These are phyloP conservation scores for Cosmopolites sordidus DNA, from an alignment of 2,888 invertebrate genomes.

Conservation along the genomic window DNA sequence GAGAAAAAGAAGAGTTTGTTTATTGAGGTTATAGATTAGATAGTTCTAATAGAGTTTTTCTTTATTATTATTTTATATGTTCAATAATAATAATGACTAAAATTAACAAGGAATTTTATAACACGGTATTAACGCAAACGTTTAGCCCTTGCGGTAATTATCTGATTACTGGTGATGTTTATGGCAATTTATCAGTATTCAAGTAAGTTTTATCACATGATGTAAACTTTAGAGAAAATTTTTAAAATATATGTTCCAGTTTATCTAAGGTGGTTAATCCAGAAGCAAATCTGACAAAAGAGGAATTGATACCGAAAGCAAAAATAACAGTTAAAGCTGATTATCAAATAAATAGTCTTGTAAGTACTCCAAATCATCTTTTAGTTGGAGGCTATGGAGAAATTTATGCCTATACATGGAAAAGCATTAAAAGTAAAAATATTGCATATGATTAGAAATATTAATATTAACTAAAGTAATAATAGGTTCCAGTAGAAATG, in stretches of 20 bases:
- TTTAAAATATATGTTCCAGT: constrained; percentile 47
- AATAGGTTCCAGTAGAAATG: constrained; percentile 49
- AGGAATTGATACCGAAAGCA: constrained; percentile 60
- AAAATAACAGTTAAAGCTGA: constrained; percentile 59
- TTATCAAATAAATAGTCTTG: constrained; percentile 64
- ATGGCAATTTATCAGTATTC: constrained; percentile 77
- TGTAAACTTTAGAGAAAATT: too few relatives aligned
- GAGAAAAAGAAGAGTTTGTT: background rate
- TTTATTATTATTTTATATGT: constrained; percentile 1
- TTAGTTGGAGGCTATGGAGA: constrained; percentile 72
- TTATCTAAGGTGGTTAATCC: constrained; percentile 60
- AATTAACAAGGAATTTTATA: constrained; percentile 63
- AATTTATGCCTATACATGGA: constrained; percentile 75
- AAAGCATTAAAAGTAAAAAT: constrained; percentile 53
- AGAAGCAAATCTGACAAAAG: constrained; percentile 51
- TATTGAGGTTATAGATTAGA: constrained; percentile 2
- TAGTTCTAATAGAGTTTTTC: background rate
- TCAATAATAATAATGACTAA: constrained; percentile 36
- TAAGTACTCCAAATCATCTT: constrained; percentile 62
- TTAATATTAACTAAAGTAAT: background rate
- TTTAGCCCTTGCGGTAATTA: constrained; percentile 82
- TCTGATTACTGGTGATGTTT: constrained; percentile 77
- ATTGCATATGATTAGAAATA: background rate
- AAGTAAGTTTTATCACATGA: constrained; percentile 68
- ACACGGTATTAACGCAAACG: constrained; percentile 75